A percentile compares a stretch with the other conserved stretches of the same genome.
Conservation (phyloP, 2,888 invertebrate genomes). For the Acleris laterana region DNA sequence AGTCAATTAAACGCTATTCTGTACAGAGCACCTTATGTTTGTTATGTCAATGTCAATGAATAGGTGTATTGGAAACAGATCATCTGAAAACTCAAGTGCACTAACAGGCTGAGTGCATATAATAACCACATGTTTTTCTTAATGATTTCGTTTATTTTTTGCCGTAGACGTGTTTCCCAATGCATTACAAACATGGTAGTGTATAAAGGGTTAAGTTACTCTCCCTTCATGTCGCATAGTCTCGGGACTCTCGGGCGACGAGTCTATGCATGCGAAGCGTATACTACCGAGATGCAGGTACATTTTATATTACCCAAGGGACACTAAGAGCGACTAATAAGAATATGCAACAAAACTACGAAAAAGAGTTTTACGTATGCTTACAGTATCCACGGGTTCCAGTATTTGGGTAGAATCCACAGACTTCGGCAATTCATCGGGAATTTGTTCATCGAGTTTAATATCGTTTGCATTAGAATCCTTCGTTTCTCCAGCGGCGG, state of each 20-base stretch:
- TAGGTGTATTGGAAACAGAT: constrained; percentile 17
- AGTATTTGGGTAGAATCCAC: constrained; percentile 46
- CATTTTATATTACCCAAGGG: no score
- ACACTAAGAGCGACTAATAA: no score
- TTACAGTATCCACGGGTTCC: constrained; percentile 54
- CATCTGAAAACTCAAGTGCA: constrained; percentile 11
- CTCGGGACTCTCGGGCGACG: no score
- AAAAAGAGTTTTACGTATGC: constrained; percentile 40
- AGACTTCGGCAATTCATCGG: constrained; percentile 35
- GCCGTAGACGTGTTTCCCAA: constrained; percentile 9
- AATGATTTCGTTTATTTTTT: constrained; percentile 11
- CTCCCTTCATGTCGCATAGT: no score
- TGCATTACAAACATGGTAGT: constrained; percentile 15
- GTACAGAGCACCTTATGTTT: neutral
- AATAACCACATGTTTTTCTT: constrained; percentile 6
- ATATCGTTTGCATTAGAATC: constrained; percentile 36
- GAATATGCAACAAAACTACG: neutral
- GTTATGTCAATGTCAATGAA: constrained; percentile 5
- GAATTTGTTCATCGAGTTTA: constrained; percentile 36
- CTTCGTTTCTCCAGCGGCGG: constrained; percentile 27
- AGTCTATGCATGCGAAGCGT: no score
- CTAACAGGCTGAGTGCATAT: constrained; percentile 13
- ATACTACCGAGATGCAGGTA: no score
- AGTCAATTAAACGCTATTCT: neutral
- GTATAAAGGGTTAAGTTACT: no score